These are phyloP conservation scores for Diadumene lineata DNA, from an alignment of 92 coral and sea anemone species.

Conservation along the genomic window DNA sequence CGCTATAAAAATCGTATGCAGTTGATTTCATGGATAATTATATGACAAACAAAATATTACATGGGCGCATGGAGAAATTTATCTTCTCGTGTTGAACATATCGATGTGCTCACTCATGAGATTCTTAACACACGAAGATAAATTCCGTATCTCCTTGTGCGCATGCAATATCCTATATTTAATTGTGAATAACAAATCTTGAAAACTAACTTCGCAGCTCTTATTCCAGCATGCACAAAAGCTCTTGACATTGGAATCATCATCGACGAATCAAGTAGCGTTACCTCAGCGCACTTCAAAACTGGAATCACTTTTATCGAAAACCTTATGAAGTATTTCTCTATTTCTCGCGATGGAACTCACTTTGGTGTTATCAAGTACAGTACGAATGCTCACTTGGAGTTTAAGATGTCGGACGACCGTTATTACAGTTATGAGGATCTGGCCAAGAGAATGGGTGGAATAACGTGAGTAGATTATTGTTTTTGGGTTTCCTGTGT, in stretches of 20 bases:
- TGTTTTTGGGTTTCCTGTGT: no score
- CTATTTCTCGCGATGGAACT: constrained; percentile 58
- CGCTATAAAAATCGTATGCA: no score
- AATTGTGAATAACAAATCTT: no score
- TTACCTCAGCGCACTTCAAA: constrained; percentile 51
- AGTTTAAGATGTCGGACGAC: background rate
- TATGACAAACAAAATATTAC: no score
- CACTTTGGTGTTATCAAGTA: constrained; percentile 72
- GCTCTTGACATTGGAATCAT: constrained; percentile 72
- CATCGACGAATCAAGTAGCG: constrained; percentile 76
- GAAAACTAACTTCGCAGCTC: no score
- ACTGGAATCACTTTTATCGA: constrained; percentile 52
- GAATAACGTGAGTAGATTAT: background rate
- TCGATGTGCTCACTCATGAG: no score
- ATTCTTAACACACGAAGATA: no score
- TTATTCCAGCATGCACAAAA: constrained; percentile 59
- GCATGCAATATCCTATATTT: no score
- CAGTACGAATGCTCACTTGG: constrained; percentile 16
- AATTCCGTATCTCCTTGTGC: no score
- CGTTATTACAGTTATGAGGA: background rate
- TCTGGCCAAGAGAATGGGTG: background rate
- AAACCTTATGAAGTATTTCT: constrained; percentile 52
- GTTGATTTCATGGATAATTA: no score
- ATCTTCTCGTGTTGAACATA: no score
- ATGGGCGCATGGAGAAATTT: no score